phyloP scores from a whole-genome alignment of 2,888 invertebrate genomes.

The Scaptodrosophila latifasciaeformis region DNA sequence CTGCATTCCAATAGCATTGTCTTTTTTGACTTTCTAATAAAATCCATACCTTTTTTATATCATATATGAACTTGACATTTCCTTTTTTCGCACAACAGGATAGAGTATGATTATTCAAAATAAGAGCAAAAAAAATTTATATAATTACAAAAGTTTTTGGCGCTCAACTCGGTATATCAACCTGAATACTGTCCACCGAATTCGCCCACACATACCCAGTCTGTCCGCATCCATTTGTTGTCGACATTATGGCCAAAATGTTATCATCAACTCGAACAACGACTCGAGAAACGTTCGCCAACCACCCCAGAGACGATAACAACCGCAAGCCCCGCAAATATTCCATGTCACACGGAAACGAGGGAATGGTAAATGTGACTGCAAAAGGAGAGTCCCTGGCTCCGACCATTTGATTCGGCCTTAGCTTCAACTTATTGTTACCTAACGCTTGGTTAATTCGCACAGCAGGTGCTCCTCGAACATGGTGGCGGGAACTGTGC shows the following conservation, averaged over 20 bases:
- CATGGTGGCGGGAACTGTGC: too few relatives aligned
- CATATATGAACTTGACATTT: too few relatives aligned
- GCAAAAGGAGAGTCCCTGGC: not conserved
- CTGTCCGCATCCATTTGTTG: conserved; percentile 24
- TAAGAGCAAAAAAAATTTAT: conserved; percentile 56
- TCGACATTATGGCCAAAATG: conserved; percentile 65
- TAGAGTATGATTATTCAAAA: too few relatives aligned
- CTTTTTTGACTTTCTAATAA: too few relatives aligned
- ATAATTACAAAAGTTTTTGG: conserved; percentile 71
- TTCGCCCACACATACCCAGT: not conserved
- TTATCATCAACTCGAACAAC: conserved; percentile 56
- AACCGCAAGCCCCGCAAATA: conserved; percentile 28
- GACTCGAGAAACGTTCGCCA: too few relatives aligned
- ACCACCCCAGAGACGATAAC: not conserved
- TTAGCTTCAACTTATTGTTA: conserved; percentile 64
- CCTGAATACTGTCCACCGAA: conserved; percentile 35
- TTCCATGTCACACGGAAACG: conserved; percentile 20
- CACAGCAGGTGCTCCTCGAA: conserved; percentile 60
- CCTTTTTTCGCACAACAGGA: too few relatives aligned
- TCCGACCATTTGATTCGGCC: conserved; percentile 25
- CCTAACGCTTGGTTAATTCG: conserved; percentile 58
- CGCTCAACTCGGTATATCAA: conserved; percentile 54
- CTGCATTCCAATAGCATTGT: too few relatives aligned
- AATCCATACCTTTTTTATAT: too few relatives aligned
- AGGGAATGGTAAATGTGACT: not conserved